phyloP scores from a whole-genome alignment of 2,113 vertebrate species.

The Paralichthys olivaceus region DNA sequence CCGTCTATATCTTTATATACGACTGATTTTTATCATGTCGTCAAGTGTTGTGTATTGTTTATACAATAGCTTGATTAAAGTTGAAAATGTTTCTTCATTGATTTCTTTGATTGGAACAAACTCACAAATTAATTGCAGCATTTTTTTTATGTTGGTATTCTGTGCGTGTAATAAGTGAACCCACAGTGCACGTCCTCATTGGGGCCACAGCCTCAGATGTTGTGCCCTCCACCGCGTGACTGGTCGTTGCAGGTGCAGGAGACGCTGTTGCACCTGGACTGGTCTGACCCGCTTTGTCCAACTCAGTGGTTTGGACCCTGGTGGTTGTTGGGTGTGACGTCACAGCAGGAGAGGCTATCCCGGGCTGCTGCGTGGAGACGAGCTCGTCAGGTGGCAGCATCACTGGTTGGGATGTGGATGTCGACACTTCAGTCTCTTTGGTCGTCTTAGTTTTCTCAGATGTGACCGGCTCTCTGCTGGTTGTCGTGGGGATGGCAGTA shows the following conservation, averaged over 20 bases:
- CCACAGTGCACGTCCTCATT: slow-evolving; percentile 77
- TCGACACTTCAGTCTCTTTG: slow-evolving; percentile 13
- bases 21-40: too few species aligned
- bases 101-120: background rate
- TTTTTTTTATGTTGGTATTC: background rate
- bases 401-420: slow-evolving; percentile 16
- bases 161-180: slow-evolving; percentile 37
- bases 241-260: slow-evolving; percentile 13
- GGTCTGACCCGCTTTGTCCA: slow-evolving; percentile 24
- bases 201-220: slow-evolving; percentile 48
- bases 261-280: slow-evolving; percentile 12
- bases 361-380: slow-evolving; percentile 34
- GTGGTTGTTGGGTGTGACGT: slow-evolving; percentile 17
- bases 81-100: background rate
- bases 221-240: slow-evolving; percentile 14
- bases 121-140: too few species aligned
- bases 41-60: too few species aligned
- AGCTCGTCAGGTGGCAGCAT: background rate
- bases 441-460: slow-evolving; percentile 32
- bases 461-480: slow-evolving; percentile 20
- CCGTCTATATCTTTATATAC: too few species aligned
- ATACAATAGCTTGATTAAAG: background rate
- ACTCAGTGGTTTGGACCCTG: background rate
- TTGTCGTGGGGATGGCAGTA: slow-evolving; percentile 3
- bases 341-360: background rate